Base-by-base conservation (phyloP, 1,140 invertebrate species). In the Schlechtendalia chinensis region DNA sequence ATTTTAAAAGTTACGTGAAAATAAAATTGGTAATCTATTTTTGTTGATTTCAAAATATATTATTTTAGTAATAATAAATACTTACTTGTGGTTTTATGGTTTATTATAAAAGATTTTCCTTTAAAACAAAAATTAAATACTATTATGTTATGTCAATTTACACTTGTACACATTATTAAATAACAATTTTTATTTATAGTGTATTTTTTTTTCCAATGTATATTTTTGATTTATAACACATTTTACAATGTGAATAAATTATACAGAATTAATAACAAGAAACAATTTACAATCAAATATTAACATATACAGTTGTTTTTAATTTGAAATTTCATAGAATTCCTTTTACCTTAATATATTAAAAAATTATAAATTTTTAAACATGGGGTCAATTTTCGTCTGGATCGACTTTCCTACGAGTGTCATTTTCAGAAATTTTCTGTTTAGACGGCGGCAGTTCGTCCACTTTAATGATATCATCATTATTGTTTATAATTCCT, bases 391-490 rank as follows among this genome's bases (percentile, higher is more conserved):
- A 79, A 63, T 79, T 79, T 79, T 79, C 75, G 19, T 79, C 75
- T 61, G 75, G 75, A 79, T 79, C 75, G 50, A 79, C 75, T 79
- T 79, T 79, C 75, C 75, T 79, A 79, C 56, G 75, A 61, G 75
- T 79, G 63, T 79, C 75, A 29, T 79, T 79, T 79, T 79, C 75
- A 79, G 75, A 79, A 63, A 58, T 79, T 79, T 79, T 61, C 22
- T 79, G 75, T 47, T 79, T 79, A 79, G 75, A 45, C 29, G 75
- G 39, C 58, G 75, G 75, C 45, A 79, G 39, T 47, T 79, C 58
- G 50, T 79, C 75, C 75, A 79, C 75, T 79, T 79, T 79, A n/a
- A 79, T 79, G 39, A 79, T 79, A 79, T 79, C 75, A 79, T 79
- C 75, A 17, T 63, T 79, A 45, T 79, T 61, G 32, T 79, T 63